phyloP scores from a whole-genome alignment of 2,888 invertebrate species.

The Mamestra brassicae region DNA sequence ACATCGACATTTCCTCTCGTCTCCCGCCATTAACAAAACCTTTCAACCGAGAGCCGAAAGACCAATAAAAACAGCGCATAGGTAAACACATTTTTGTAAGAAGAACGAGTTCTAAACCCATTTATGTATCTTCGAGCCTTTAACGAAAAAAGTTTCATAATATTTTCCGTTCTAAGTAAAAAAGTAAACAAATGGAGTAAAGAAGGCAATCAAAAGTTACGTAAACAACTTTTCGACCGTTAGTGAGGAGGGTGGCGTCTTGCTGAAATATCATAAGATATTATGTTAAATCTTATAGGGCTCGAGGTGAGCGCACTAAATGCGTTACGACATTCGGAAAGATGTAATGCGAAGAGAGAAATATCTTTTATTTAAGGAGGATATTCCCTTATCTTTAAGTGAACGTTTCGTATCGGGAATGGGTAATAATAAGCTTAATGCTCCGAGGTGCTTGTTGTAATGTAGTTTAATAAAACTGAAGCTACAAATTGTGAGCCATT shows the following conservation, averaged over 20 bases:
- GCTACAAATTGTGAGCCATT: not conserved
- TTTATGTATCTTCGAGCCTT: slow-evolving; percentile 85
- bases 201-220: slow-evolving; percentile 89
- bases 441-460: slow-evolving; percentile 3
- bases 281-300: slow-evolving; percentile 77
- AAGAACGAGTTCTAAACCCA: slow-evolving; percentile 80
- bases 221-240: slow-evolving; percentile 86
- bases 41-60: slow-evolving; percentile 65
- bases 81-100: slow-evolving; percentile 78
- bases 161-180: slow-evolving; percentile 86
- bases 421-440: slow-evolving; percentile 33
- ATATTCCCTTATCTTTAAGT: slow-evolving; percentile 46
- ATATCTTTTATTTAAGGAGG: slow-evolving; percentile 68
- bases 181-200: slow-evolving; percentile 87
- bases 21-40: slow-evolving; percentile 61
- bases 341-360: slow-evolving; percentile 61
- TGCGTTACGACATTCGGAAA: slow-evolving; percentile 71
- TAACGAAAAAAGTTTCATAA: slow-evolving; percentile 88
- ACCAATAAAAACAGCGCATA: slow-evolving; percentile 74
- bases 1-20: slow-evolving; percentile 19
- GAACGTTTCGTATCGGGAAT: slow-evolving; percentile 37
- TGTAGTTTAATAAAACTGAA: not conserved
- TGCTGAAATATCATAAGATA: slow-evolving; percentile 76
- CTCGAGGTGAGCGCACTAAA: slow-evolving; percentile 73
- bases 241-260: slow-evolving; percentile 71